Percentiles rank a stretch among this genome's conserved stretches.
phyloP scores from a whole-genome alignment of 37 sponge, comb jelly and placozoan species.

The Cliona cf. orientalis region DNA sequence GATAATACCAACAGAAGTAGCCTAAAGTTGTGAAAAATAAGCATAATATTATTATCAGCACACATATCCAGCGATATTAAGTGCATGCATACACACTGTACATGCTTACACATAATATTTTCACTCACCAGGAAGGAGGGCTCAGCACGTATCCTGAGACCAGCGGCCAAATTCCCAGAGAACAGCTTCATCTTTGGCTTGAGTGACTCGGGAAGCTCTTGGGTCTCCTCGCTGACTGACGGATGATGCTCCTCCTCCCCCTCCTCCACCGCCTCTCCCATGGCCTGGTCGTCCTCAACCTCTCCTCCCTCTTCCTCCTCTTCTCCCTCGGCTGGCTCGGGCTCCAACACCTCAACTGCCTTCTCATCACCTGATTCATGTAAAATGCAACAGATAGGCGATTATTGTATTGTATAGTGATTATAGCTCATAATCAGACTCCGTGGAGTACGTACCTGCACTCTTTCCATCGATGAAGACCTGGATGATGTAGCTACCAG shows the following conservation, averaged over 20 bases:
- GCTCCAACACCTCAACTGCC: constrained; percentile 7
- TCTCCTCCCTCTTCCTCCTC: constrained; percentile 7
- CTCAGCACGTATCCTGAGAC: constrained; percentile 63
- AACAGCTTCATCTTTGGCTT: constrained; percentile 61
- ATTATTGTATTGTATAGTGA: neutral
- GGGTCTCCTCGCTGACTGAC: neutral
- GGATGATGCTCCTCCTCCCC: neutral
- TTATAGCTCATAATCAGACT: neutral
- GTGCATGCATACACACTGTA: neutral
- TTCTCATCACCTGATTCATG: constrained; percentile 25
- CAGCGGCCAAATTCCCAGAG: constrained; percentile 28
- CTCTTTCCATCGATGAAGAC: constrained; percentile 81
- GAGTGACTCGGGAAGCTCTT: neutral
- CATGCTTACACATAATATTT: neutral
- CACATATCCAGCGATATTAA: neutral
- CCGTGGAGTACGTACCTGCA: constrained; percentile 42
- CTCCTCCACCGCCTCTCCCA: constrained; percentile 1
- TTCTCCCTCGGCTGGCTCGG: constrained; percentile 14
- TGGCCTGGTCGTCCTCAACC: constrained; percentile 6
- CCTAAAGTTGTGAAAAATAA: constrained; percentile 17
- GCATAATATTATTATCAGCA: neutral
- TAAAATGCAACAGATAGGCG: constrained; percentile 4
- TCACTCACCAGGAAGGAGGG: constrained; percentile 58
- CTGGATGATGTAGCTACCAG: constrained; percentile 82
- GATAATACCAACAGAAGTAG: constrained; percentile 58